Base-by-base conservation (phyloP, 2,888 invertebrate genomes). In the Himalopsyche kuldschensis region DNA sequence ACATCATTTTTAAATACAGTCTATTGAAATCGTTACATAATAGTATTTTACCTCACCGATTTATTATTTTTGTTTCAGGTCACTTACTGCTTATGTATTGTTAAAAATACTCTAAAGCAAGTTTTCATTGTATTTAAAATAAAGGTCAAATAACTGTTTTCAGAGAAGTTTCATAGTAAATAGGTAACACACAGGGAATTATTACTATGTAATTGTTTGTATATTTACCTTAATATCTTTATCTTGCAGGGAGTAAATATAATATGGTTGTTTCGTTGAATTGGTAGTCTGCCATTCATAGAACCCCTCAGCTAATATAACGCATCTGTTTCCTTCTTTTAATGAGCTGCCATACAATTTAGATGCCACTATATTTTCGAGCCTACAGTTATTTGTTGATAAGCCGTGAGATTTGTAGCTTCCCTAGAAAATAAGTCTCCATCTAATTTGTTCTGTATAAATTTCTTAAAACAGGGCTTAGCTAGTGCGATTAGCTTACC, bases 241-340 rank as follows among this genome's bases (percentile, higher is more conserved):
- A 41, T 90, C 88, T 88, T 95, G 95, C 15, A 93, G 92, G 87
- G 93, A 91, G 89, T 95, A 94, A 82, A 97, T 93, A 86, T 94
- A 95, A 89, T 95, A 95, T 0, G 96, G 96, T 87, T 95, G 95
- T 88, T 96, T 96, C 20, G 89, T 89, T 85, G 91, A 90, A 82
- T 90, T 88, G n/a, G 93, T 94, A 5, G 95, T 94, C 88, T 95
- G 94, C 96, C 96, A 96, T 89, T 96, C 96, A 88, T 96, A 96
- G 88, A 94, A 97, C 79, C 97, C 97, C 90, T 97, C 96, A 85
- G 94, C 94, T 15, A 96, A 88, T 31, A 97, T 91, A 8, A 96
- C 92, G 90, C 97, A 97, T 86, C 97, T 93, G 86, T 94, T 93
- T 11, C 96, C 96, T 87, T 93, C 92, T 75, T 90, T 90, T 80